Base-by-base conservation (phyloP, 2,797 vertebrate genomes). In the Zenarchopterus dispar region DNA sequence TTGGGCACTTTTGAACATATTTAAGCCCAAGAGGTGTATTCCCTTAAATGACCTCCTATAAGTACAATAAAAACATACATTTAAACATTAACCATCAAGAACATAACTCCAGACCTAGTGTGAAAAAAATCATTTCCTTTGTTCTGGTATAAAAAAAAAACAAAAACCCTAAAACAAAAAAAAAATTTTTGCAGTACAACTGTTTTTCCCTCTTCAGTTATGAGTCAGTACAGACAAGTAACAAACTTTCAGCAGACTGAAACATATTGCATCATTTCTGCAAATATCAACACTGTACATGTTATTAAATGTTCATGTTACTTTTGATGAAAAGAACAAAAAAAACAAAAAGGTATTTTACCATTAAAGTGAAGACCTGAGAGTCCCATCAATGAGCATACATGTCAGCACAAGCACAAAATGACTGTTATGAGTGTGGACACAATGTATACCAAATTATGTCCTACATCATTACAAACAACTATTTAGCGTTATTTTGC, bases 401-500 rank as follows among this genome's bases (percentile, higher is more conserved):
- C 22, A 62, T 5, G 7, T 8, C 5, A 4, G 26, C 39, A 66
- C 22, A 48, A 55, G 24, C 28, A 66, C 21, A 47, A 55, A 28
- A 19, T 42, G 5, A 39, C 36, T 39, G 13, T 31, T 31, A 2
- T 39, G 5, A 15, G 16, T 15, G 36, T 15, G 3, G 13, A 39
- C 36, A 36, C 2, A 5, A 13, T 39, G 36, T 17, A 8, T 5
- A n/a, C 11, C 11, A 43, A 56, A 4, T 28, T 46, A 13, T 8
- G 1, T 42, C 11, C 18, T 28, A 59, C 8, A 55, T 47, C 17
- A 47, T 16, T 60, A 75, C 70, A 59, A 78, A 77, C 73, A 77
- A 5, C 16, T 42, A 47, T 44, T 62, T 52, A 43, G 9, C 21
- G 15, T 15, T 11, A 6, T 44, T 8, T 7, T 11, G 13, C 22